phyloP scores from a whole-genome alignment of 2,113 vertebrate genomes.

The Pelmatolapia mariae region DNA sequence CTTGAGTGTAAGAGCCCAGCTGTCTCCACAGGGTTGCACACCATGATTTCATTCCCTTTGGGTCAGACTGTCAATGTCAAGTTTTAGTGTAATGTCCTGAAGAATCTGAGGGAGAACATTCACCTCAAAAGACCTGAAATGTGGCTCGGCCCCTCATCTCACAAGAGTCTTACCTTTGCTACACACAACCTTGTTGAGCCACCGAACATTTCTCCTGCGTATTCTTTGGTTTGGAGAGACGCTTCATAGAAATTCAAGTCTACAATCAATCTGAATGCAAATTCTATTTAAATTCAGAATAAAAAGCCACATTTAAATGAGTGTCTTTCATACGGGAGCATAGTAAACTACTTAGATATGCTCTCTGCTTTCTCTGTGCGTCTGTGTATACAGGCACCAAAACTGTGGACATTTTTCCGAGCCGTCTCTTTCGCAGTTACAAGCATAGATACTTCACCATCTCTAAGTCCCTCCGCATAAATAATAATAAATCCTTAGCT shows the following conservation, averaged over 20 bases:
- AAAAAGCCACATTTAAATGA: background rate
- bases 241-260: background rate
- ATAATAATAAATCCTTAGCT: constrained; percentile 21
- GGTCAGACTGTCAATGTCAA: background rate
- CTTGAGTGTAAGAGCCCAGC: background rate
- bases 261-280: background rate
- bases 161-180: background rate
- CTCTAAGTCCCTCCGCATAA: constrained; percentile 8
- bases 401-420: background rate
- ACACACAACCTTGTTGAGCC: background rate
- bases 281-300: background rate
- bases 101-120: background rate
- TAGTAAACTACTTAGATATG: background rate
- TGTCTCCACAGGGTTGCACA: background rate
- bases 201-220: background rate
- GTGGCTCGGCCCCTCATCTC: background rate
- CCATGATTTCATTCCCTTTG: background rate
- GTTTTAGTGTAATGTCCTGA: background rate
- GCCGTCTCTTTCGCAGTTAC: background rate
- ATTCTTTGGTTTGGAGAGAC: background rate
- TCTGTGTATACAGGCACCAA: background rate
- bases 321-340: background rate
- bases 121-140: background rate
- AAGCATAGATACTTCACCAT: background rate
- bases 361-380: background rate